A percentile compares a stretch with the other conserved stretches of the same genome.
phyloP scores from a whole-genome alignment of 2,888 invertebrate genomes.

The Panzeria rudis region DNA sequence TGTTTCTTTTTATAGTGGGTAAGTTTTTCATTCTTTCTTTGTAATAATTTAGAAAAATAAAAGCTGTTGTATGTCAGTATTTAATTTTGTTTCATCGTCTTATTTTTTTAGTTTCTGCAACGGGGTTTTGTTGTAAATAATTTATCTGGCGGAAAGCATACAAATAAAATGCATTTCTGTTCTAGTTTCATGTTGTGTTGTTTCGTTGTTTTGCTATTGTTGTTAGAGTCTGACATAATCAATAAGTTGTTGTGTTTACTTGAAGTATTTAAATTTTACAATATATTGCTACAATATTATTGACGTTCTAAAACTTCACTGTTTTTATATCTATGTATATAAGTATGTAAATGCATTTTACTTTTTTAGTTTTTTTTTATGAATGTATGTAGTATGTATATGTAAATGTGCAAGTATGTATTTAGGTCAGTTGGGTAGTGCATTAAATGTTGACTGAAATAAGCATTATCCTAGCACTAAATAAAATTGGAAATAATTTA shows the following conservation, averaged over 20 bases:
- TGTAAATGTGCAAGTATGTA: no score
- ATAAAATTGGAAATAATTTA: no score
- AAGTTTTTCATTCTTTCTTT: constrained; percentile 27
- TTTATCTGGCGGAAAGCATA: not conserved
- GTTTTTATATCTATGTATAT: no score
- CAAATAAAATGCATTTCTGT: constrained; percentile 36
- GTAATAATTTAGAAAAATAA: constrained; percentile 45
- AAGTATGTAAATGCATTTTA: no score
- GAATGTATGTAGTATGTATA: no score
- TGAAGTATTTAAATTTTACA: not conserved
- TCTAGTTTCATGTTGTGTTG: constrained; percentile 21
- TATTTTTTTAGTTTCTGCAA: not conserved
- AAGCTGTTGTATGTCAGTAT: constrained; percentile 40
- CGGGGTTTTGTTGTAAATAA: not conserved
- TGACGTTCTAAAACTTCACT: not conserved
- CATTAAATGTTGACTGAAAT: no score
- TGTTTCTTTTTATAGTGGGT: constrained; percentile 11
- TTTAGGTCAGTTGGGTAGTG: no score
- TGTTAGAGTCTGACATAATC: constrained; percentile 48
- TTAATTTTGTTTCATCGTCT: constrained; percentile 40
- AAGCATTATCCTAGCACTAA: no score
- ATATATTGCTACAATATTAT: not conserved
- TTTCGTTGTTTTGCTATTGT: not conserved
- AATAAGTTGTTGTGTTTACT: constrained; percentile 53
- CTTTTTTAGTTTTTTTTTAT: no score